Percentiles rank a stretch among this genome's conserved stretches.
These are phyloP conservation scores for Turnix velox DNA, from an alignment of 2,113 vertebrate species.

Conservation along the genomic window DNA sequence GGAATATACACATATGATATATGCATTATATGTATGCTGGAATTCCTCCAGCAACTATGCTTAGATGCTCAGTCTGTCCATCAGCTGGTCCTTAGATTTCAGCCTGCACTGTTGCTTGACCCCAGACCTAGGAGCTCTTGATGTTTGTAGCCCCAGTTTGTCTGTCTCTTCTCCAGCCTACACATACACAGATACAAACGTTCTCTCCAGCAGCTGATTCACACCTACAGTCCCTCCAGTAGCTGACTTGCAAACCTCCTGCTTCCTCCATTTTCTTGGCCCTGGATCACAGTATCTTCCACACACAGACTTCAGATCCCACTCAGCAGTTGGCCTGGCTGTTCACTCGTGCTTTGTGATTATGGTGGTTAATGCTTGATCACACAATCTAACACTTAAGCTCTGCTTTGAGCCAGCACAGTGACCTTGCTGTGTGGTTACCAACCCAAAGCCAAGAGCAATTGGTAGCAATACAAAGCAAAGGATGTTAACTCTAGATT, in stretches of 20 bases:
- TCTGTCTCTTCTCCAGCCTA: background rate
- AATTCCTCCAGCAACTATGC: background rate
- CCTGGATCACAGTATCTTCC: background rate
- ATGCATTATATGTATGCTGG: too few relatives aligned
- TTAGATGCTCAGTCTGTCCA: background rate
- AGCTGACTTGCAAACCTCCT: rapidly evolving
- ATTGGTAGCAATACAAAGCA: background rate
- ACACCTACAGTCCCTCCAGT: background rate
- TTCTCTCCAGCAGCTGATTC: background rate
- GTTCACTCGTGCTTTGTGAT: background rate
- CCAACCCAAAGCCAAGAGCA: background rate
- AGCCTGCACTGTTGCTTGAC: background rate
- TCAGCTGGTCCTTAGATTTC: background rate
- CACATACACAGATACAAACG: background rate
- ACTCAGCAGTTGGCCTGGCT: background rate
- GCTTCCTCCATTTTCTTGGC: background rate
- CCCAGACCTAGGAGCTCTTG: background rate
- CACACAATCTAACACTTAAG: background rate
- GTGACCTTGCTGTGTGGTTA: background rate
- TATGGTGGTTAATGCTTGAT: background rate
- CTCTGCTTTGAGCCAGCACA: background rate
- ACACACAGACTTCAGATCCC: background rate
- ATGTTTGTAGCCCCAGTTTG: background rate
- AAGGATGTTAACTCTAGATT: background rate
- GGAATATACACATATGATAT: background rate